phyloP scores from a whole-genome alignment of 2,113 vertebrate genomes.

The Oostethus manadensis region DNA sequence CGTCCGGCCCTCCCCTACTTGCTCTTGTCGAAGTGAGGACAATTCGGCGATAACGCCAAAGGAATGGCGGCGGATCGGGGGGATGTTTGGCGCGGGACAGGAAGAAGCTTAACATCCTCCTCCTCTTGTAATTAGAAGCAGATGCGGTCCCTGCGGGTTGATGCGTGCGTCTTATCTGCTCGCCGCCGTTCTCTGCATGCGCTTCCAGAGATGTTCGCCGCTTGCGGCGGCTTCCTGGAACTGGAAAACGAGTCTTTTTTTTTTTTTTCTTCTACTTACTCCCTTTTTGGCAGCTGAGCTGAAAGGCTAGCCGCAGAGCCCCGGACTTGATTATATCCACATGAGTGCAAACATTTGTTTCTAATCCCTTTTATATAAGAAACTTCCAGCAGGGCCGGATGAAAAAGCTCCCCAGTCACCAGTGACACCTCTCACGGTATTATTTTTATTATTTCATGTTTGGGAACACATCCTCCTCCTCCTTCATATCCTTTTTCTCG shows the following conservation, averaged over 20 bases:
- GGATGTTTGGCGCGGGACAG: conserved; percentile 74
- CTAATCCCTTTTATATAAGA: conserved; percentile 73
- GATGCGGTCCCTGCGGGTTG: conserved; percentile 57
- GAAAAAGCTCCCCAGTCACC: conserved; percentile 41
- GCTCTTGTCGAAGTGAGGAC: neutral
- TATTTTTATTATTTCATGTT: too few relatives aligned
- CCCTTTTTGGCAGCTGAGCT: conserved; percentile 52
- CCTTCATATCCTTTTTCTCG: conserved; percentile 4
- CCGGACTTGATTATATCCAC: conserved; percentile 71
- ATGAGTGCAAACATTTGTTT: conserved; percentile 74
- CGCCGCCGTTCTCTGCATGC: conserved; percentile 27
- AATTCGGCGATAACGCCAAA: conserved; percentile 2
- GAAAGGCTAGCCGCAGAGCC: conserved; percentile 59
- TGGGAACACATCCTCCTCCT: neutral
- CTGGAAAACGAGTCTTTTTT: conserved; percentile 39
- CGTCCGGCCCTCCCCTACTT: neutral
- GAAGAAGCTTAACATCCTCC: conserved; percentile 72
- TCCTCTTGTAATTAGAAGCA: conserved; percentile 73
- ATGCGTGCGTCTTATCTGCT: conserved; percentile 48
- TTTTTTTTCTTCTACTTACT: conserved; percentile 25
- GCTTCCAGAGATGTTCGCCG: conserved; percentile 47
- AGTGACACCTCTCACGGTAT: conserved; percentile 9
- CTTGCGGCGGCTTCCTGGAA: conserved; percentile 64
- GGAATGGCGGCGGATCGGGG: conserved; percentile 8
- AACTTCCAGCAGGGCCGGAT: conserved; percentile 67